Conservation (phyloP, 1,140 invertebrate genomes). For the Spodoptera frugiperda region DNA sequence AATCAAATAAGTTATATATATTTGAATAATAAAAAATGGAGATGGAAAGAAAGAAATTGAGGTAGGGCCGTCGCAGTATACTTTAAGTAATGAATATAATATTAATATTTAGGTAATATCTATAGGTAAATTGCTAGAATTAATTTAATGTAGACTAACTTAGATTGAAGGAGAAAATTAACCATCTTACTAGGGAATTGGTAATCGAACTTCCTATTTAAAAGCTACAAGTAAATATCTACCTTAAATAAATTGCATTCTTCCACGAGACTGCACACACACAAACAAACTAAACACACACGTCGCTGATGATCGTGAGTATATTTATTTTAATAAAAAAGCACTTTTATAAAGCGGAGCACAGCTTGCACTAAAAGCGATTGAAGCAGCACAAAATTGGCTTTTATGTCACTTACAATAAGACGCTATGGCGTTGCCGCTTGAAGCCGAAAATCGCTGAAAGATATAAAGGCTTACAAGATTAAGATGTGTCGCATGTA, state of each 20-base stretch:
- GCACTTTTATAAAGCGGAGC: slow-evolving; percentile 53
- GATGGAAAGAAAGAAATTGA: not conserved
- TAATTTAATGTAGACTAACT: too few species aligned
- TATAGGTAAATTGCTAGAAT: not conserved
- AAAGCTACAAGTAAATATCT: not conserved
- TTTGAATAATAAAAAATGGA: slow-evolving; percentile 1
- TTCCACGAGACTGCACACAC: slow-evolving; percentile 63
- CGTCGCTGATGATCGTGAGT: slow-evolving; percentile 66
- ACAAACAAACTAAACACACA: slow-evolving; percentile 63
- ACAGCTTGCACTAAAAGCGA: slow-evolving; percentile 48
- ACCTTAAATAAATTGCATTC: not conserved
- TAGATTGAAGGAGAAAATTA: not conserved
- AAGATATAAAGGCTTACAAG: slow-evolving; percentile 18
- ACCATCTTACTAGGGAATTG: slow-evolving; percentile 1
- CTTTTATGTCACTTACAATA: slow-evolving; percentile 31
- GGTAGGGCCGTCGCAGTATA: slow-evolving; percentile 9
- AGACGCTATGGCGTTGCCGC: slow-evolving; percentile 26
- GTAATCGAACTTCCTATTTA: not conserved
- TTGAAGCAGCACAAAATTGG: slow-evolving; percentile 38
- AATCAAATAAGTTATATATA: not conserved
- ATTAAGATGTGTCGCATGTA: slow-evolving; percentile 11
- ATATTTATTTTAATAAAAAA: slow-evolving; percentile 58
- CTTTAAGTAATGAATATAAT: slow-evolving; percentile 35
- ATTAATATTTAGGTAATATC: slow-evolving; percentile 1
- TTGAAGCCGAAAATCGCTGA: slow-evolving; percentile 37